These are phyloP conservation scores for Cabera pusaria DNA, from an alignment of 2,888 invertebrate genomes.

Conservation along the genomic window DNA sequence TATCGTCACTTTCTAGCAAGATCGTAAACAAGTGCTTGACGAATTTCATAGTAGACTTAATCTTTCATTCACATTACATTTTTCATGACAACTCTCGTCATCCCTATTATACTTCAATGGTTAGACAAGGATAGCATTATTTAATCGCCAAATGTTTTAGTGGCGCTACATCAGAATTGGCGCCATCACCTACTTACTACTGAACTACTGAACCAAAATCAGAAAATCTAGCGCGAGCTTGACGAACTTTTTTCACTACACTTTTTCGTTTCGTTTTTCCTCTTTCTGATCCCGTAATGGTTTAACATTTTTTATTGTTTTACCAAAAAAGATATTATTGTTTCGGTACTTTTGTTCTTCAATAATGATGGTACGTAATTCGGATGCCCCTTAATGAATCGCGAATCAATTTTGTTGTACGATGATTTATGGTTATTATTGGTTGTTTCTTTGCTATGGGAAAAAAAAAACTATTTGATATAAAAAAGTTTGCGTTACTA, in stretches of 20 bases:
- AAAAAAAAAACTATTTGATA: not conserved
- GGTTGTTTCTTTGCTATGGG: not conserved
- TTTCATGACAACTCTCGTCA: too few relatives aligned
- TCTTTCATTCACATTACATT: too few relatives aligned
- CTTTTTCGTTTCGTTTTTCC: constrained; percentile 26
- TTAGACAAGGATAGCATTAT: too few relatives aligned
- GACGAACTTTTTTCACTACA: constrained; percentile 23
- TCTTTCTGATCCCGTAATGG: constrained; percentile 29
- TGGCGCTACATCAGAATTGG: too few relatives aligned
- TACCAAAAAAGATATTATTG: constrained; percentile 33
- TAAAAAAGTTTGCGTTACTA: too few relatives aligned
- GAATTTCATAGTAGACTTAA: too few relatives aligned
- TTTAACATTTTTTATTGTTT: constrained; percentile 30
- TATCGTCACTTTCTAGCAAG: too few relatives aligned
- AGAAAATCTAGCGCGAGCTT: constrained; percentile 1
- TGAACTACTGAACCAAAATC: constrained; percentile 13
- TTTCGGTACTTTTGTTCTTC: constrained; percentile 35
- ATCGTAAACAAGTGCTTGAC: too few relatives aligned
- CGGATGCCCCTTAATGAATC: constrained; percentile 38
- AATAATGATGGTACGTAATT: constrained; percentile 33
- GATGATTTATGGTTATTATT: constrained; percentile 17
- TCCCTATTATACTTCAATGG: too few relatives aligned
- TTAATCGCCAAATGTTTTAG: too few relatives aligned
- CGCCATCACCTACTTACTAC: too few relatives aligned
- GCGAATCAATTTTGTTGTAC: constrained; percentile 31